Evolutionary conservation across 1,140 invertebrate species (phyloP).

Genomic region (Brachionus manjavacas): DNA sequence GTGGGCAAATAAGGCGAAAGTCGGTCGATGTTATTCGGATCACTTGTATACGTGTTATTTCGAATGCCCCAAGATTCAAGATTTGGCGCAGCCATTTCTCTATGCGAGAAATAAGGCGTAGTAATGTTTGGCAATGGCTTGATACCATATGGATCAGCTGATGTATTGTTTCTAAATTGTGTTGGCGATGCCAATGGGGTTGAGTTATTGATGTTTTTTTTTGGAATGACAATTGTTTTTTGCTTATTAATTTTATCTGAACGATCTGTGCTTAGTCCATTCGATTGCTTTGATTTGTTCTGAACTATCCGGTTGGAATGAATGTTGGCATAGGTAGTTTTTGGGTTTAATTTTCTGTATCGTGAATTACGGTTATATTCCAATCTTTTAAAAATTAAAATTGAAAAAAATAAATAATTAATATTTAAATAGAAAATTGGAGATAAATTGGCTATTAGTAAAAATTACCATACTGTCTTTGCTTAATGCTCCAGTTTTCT

Average conservation of each 20-base stretch:
- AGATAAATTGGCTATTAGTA: background rate
- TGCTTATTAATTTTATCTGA: background rate
- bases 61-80: constrained; percentile 32
- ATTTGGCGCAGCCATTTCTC: background rate
- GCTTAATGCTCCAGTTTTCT: constrained; percentile 9
- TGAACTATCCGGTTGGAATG: background rate
- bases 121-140: constrained; percentile 29
- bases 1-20: constrained; percentile 18
- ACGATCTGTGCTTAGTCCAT: background rate
- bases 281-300: background rate
- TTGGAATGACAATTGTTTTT: background rate
- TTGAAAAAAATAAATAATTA: background rate
- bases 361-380: constrained; percentile 12
- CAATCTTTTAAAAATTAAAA: background rate
- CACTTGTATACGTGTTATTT: background rate
- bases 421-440: background rate
- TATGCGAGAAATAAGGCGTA: constrained; percentile 2
- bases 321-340: constrained; percentile 11
- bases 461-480: background rate
- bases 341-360: constrained; percentile 15
- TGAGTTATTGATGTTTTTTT: background rate
- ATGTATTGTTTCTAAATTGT: constrained; percentile 19
- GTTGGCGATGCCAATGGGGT: constrained; percentile 10
- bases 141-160: constrained; percentile 21
- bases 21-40: background rate